Percentiles rank a stretch among this genome's conserved stretches.
Evolutionary conservation across 2,797 vertebrate species (phyloP).

Genomic region (Trematomus bernacchii): DNA sequence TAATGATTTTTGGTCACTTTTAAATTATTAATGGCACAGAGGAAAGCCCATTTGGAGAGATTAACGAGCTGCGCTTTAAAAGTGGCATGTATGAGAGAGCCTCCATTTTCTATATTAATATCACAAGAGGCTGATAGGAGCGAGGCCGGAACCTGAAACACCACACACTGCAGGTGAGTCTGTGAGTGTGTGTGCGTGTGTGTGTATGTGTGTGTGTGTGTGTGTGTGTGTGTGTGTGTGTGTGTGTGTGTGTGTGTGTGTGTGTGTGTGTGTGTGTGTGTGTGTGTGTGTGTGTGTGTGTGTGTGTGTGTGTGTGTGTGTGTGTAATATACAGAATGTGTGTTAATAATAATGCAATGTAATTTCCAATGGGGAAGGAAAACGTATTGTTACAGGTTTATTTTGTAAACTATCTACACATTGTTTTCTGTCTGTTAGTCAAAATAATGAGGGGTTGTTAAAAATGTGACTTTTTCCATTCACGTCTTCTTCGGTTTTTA

Average conservation of each 20-base stretch:
- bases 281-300: not conserved
- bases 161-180: not conserved
- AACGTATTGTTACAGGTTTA: not conserved
- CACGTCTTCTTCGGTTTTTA: not conserved
- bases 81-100: conserved; percentile 59
- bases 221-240: too few species aligned
- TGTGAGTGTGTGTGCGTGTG: not conserved
- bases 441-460: not conserved
- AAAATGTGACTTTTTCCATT: not conserved
- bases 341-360: conserved; percentile 9
- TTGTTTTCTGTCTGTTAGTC: not conserved
- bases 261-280: not conserved
- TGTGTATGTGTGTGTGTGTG: not conserved
- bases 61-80: conserved; percentile 71
- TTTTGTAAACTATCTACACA: not conserved
- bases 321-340: not conserved
- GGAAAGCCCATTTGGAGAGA: conserved; percentile 70
- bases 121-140: conserved; percentile 55
- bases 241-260: not conserved
- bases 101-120: conserved; percentile 74
- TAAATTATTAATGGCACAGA: conserved; percentile 76
- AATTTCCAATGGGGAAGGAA: not conserved
- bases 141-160: conserved; percentile 13
- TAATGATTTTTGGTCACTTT: conserved; percentile 77
- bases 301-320: not conserved